phyloP scores from a whole-genome alignment of 2,888 invertebrate species.

The Pristionchus mayeri region DNA sequence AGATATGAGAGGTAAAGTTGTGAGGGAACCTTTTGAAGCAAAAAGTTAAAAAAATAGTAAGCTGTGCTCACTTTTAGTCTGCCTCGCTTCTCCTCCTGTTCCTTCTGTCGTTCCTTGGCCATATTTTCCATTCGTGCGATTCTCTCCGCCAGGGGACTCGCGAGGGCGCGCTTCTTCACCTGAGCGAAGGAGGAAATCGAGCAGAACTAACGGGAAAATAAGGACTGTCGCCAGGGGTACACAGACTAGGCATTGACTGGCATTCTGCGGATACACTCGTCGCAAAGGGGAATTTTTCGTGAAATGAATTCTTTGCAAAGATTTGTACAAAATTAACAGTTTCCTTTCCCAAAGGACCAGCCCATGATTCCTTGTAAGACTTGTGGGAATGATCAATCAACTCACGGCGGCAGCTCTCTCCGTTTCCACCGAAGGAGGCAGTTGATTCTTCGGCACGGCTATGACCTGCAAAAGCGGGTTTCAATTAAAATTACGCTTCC shows the following conservation, averaged over 20 bases:
- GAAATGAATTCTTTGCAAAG: no score
- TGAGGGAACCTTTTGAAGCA: no score
- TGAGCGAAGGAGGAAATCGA: background rate
- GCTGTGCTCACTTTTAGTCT: background rate
- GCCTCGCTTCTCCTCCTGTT: constrained; percentile 28
- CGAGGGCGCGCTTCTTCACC: constrained; percentile 24
- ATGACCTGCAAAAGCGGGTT: constrained; percentile 12
- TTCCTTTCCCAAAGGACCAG: no score
- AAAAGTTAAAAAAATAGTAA: no score
- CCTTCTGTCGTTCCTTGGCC: constrained; percentile 42
- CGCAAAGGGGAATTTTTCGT: no score
- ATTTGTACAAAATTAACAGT: no score
- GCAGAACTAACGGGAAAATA: background rate
- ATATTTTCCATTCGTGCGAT: constrained; percentile 48
- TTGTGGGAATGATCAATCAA: no score
- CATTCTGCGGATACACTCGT: no score
- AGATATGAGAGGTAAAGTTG: no score
- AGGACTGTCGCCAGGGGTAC: no score
- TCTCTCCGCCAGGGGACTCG: constrained; percentile 43
- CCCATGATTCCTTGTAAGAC: no score
- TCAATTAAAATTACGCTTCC: background rate
- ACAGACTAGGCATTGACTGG: no score
- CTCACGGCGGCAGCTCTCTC: constrained; percentile 33
- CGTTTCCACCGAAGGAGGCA: constrained; percentile 21
- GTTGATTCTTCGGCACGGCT: constrained; percentile 30